Percentiles rank a stretch among this genome's conserved stretches.
Evolutionary conservation across 1,140 invertebrate genomes (phyloP).

Genomic region (Calycopis cecrops): DNA sequence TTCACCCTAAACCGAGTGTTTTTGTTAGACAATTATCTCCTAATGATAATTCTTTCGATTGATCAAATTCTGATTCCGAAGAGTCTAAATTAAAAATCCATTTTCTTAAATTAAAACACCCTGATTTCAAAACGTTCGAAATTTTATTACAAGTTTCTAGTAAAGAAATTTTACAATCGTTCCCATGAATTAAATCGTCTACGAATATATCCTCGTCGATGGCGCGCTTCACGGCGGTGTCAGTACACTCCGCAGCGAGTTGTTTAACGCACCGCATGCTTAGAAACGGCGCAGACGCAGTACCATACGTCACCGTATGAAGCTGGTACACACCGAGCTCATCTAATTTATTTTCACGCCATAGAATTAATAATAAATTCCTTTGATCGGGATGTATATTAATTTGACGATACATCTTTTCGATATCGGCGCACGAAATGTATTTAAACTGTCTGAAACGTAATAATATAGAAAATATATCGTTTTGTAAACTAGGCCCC

Average conservation of each 20-base stretch:
- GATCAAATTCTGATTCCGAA: background rate
- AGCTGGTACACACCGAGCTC: slow-evolving; percentile 3
- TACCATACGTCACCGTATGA: slow-evolving; percentile 37
- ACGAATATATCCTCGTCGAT: slow-evolving; percentile 53
- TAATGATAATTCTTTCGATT: slow-evolving; percentile 15
- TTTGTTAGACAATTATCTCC: slow-evolving; percentile 21
- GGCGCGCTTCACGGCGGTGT: background rate
- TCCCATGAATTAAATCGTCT: slow-evolving; percentile 55
- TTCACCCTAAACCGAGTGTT: slow-evolving; percentile 25
- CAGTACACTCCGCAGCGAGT: slow-evolving; percentile 22
- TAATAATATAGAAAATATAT: slow-evolving; percentile 7
- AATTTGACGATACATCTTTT: slow-evolving; percentile 6
- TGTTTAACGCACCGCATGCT: slow-evolving; percentile 31
- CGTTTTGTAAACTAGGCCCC: slow-evolving; percentile 4
- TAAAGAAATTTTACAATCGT: slow-evolving; percentile 10
- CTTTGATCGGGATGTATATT: background rate
- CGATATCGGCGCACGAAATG: background rate
- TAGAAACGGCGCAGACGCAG: slow-evolving; percentile 35
- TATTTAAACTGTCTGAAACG: slow-evolving; percentile 9
- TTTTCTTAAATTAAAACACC: slow-evolving; percentile 35
- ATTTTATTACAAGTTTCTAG: slow-evolving; percentile 34
- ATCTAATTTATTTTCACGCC: background rate
- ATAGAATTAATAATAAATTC: background rate
- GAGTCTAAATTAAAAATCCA: slow-evolving; percentile 32
- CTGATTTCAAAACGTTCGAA: slow-evolving; percentile 19